Conservation (phyloP, 1,140 invertebrate species). For the Agrilus planipennis region DNA sequence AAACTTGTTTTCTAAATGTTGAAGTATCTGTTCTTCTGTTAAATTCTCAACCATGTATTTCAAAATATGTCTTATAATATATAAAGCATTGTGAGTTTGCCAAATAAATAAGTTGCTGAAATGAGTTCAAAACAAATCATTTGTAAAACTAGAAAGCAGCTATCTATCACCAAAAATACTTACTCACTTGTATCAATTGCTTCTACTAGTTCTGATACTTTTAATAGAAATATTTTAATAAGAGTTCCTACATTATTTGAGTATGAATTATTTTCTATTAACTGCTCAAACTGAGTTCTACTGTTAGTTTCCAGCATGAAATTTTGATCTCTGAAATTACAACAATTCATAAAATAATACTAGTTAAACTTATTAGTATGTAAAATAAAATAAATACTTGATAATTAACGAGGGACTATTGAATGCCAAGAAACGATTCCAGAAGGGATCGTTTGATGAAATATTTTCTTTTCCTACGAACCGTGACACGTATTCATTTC, state of each 20-base stretch:
- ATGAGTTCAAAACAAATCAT: constrained; percentile 19
- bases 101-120: constrained; percentile 82
- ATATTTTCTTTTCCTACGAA: constrained; percentile 72
- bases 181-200: constrained; percentile 80
- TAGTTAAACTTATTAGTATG: constrained; percentile 3
- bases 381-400: constrained; percentile 4
- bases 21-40: constrained; percentile 59
- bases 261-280: constrained; percentile 65
- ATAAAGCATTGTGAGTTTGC: constrained; percentile 90
- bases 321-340: constrained; percentile 56
- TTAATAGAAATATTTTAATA: constrained; percentile 68
- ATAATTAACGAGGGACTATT: constrained; percentile 62
- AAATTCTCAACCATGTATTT: constrained; percentile 81
- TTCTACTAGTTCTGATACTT: constrained; percentile 66
- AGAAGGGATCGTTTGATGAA: constrained; percentile 81
- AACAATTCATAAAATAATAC: constrained; percentile 7
- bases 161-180: constrained; percentile 27
- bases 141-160: constrained; percentile 9
- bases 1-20: constrained; percentile 49
- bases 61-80: constrained; percentile 75
- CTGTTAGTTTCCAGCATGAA: constrained; percentile 65
- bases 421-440: constrained; percentile 87
- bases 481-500: constrained; percentile 66
- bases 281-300: constrained; percentile 60
- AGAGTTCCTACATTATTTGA: constrained; percentile 82